Base-by-base conservation (phyloP, 2,797 vertebrate genomes). In the Agapornis canus region DNA sequence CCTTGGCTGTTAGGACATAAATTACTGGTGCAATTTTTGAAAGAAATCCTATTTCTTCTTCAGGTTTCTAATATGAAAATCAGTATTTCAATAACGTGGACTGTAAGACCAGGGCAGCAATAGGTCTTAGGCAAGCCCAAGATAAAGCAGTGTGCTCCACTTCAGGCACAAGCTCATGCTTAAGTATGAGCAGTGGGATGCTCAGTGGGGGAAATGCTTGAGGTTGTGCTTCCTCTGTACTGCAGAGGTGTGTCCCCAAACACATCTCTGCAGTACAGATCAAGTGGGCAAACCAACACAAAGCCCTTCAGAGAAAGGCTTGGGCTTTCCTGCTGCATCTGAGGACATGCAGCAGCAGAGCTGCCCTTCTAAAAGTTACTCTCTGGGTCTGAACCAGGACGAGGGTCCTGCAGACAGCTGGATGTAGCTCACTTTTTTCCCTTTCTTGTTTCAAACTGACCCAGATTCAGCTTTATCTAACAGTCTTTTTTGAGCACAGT, bases 391-490 rank as follows among this genome's bases (percentile, higher is more conserved):
- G 54, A 85, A 57, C 27, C 37, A 25, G 61, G 37, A 27, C 0
- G 0, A 65, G 26, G 20, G 47, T 64, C 60, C 68, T 83, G 32
- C 63, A 66, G 48, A 51, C 52, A 52, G 43, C 47, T 18, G 60
- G 37, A 32, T 40, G 12, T 4, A 43, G 27, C 11, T 66, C 42
- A 20, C 52, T 14, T 42, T 23, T 15, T 42, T 4, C 56, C 5
- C 29, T 6, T 14, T 23, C 57, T 61, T 66, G 10, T 52, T 94
- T 42, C 69, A 86, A 72, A 86, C 52, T 79, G 66, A 91, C 94
- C 80, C 77, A 92, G 82, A 90, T 93, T 70, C 61, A 54, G 32
- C 72, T 68, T 93, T 69, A 77, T 68, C 79, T 76, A 29, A 70
- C n/a, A 80, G 40, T 29, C 37, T 64, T 37, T 56, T 90, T 42